These are phyloP conservation scores for Netelia virgata DNA, from an alignment of 2,888 invertebrate species.

Conservation along the genomic window DNA sequence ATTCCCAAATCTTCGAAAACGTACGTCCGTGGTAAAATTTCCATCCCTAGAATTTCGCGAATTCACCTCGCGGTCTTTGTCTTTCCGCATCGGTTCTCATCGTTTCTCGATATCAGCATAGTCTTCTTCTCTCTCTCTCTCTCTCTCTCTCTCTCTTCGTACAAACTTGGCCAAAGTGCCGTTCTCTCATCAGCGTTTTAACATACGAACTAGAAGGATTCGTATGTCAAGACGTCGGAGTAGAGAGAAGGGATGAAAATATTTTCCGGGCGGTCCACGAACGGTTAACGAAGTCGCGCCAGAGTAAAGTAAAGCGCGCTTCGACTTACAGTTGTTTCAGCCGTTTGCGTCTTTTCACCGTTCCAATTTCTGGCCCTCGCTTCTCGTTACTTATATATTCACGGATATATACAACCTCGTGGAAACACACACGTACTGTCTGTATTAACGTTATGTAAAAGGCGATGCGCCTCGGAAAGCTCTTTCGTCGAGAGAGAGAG, in stretches of 20 bases:
- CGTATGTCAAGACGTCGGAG: no score
- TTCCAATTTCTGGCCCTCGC: slow-evolving; percentile 22
- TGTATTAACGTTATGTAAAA: neutral
- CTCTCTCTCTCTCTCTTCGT: neutral
- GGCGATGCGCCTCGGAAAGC: neutral
- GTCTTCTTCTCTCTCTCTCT: neutral
- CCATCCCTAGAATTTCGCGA: neutral
- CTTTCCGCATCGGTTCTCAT: slow-evolving; percentile 6
- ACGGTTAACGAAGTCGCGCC: slow-evolving; percentile 42
- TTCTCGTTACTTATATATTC: slow-evolving; percentile 3
- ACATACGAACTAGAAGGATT: no score
- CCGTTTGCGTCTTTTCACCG: slow-evolving; percentile 30
- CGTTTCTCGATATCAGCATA: slow-evolving; percentile 1
- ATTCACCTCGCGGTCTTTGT: slow-evolving; percentile 10
- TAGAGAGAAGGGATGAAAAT: neutral
- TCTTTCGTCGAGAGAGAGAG: no score
- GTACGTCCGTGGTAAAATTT: slow-evolving; percentile 10
- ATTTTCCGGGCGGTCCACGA: neutral
- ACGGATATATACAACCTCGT: neutral
- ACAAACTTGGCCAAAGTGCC: slow-evolving; percentile 46
- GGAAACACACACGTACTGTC: neutral
- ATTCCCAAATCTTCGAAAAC: slow-evolving; percentile 3
- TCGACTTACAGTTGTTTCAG: slow-evolving; percentile 47
- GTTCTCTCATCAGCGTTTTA: no score
- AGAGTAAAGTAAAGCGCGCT: slow-evolving; percentile 11